These are phyloP conservation scores for Pangasius krempfi DNA, from an alignment of 2,797 vertebrate genomes.

Conservation along the genomic window DNA sequence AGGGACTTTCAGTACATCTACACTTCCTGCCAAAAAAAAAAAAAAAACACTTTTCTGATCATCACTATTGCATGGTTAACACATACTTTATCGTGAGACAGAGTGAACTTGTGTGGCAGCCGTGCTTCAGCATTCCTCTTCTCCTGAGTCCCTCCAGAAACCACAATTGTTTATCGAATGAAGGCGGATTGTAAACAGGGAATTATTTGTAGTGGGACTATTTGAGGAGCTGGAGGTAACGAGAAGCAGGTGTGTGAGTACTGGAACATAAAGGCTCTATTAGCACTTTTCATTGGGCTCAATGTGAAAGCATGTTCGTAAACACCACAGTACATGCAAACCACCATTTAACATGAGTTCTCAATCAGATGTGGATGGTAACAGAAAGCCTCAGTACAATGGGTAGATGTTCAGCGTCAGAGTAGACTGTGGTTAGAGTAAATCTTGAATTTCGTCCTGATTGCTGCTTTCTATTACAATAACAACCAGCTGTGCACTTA, in stretches of 20 bases:
- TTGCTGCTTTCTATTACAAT: conserved; percentile 23
- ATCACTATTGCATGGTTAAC: background rate
- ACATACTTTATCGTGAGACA: background rate
- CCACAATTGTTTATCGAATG: conserved; percentile 37
- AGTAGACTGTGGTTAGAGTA: conserved; percentile 8
- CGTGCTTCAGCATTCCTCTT: conserved; percentile 28
- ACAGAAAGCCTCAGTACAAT: background rate
- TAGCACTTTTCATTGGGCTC: conserved; percentile 42
- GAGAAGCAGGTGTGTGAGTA: conserved; percentile 47
- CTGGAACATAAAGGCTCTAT: conserved; percentile 29
- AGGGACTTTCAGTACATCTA: background rate
- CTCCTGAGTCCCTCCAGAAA: conserved; percentile 6
- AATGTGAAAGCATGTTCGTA: conserved; percentile 11
- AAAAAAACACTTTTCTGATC: background rate
- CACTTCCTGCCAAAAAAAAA: conserved; percentile 5
- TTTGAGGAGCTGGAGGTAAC: conserved; percentile 35
- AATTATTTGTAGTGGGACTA: conserved; percentile 45
- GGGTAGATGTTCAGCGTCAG: background rate
- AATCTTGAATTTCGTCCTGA: background rate
- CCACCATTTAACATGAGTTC: background rate
- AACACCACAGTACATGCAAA: background rate
- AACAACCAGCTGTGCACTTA: conserved; percentile 12
- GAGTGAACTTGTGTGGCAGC: background rate
- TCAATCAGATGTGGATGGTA: conserved; percentile 12
- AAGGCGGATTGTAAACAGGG: conserved; percentile 36